These are phyloP conservation scores for Pocillopora damicornis DNA, from an alignment of 64 coral and sea anemone genomes.

Conservation along the genomic window DNA sequence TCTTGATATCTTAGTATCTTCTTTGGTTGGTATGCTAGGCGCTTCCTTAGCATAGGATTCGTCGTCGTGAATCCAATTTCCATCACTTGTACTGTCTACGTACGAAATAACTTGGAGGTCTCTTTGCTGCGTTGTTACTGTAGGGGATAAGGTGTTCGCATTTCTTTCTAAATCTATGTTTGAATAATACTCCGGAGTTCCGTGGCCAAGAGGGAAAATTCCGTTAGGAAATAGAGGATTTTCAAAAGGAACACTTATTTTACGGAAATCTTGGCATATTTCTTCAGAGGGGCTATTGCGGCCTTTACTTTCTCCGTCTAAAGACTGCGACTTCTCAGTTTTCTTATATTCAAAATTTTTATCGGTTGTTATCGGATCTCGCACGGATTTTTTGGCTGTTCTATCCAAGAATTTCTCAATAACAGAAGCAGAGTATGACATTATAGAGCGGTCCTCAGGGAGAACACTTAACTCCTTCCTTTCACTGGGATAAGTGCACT, in stretches of 20 bases:
- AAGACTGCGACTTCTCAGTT: not conserved
- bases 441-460: not conserved
- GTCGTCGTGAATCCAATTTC: too few relatives aligned
- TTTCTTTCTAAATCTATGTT: not conserved
- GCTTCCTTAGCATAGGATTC: too few relatives aligned
- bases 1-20: not conserved
- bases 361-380: not conserved
- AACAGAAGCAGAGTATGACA: not conserved
- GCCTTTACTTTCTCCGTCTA: not conserved
- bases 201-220: not conserved
- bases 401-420: not conserved
- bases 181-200: not conserved
- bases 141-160: not conserved
- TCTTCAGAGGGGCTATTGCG: not conserved
- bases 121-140: not conserved
- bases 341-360: not conserved
- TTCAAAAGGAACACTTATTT: not conserved
- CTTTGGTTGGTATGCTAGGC: not conserved
- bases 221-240: constrained; percentile 2
- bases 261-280: not conserved
- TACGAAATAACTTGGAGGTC: not conserved
- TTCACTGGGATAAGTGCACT: not conserved
- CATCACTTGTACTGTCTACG: too few relatives aligned
- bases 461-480: not conserved
- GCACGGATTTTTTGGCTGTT: not conserved